These are phyloP conservation scores for rat (Rattus norvegicus) DNA, from an alignment of 2,113 vertebrate species.

Conservation along the genomic window DNA sequence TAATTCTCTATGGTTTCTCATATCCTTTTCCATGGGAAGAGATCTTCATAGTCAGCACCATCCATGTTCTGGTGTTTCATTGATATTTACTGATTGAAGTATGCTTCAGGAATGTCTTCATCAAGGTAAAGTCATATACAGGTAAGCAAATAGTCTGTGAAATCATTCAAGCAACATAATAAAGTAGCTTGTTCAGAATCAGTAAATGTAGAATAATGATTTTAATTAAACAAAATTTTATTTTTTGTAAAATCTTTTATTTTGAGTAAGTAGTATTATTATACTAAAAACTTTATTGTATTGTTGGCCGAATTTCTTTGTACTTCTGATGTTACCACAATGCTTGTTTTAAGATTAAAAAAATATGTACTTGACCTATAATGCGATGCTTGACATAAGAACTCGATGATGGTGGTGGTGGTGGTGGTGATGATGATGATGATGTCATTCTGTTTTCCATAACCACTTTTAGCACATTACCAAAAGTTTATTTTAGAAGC, in stretches of 20 bases:
- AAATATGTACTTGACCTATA: background rate
- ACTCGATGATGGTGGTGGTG: background rate
- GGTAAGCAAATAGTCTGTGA: background rate
- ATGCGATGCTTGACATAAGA: background rate
- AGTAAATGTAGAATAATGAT: background rate
- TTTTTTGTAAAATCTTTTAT: background rate
- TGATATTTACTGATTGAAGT: background rate
- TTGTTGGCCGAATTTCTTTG: background rate
- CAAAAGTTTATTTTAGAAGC: background rate
- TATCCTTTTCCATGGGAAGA: background rate
- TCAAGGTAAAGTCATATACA: background rate
- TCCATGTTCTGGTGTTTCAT: background rate
- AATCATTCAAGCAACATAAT: background rate
- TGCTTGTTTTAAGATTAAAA: background rate
- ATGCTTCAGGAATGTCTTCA: background rate
- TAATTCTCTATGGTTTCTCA: background rate
- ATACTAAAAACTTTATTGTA: background rate
- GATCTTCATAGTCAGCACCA: background rate
- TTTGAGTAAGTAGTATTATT: background rate
- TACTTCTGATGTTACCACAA: background rate
- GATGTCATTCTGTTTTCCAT: background rate
- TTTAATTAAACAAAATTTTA: background rate
- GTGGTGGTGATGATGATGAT: background rate
- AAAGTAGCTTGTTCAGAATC: rapidly evolving
- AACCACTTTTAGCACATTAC: background rate